Base-by-base conservation (phyloP, 1,140 invertebrate species). In the Trachelipus rathkii region DNA sequence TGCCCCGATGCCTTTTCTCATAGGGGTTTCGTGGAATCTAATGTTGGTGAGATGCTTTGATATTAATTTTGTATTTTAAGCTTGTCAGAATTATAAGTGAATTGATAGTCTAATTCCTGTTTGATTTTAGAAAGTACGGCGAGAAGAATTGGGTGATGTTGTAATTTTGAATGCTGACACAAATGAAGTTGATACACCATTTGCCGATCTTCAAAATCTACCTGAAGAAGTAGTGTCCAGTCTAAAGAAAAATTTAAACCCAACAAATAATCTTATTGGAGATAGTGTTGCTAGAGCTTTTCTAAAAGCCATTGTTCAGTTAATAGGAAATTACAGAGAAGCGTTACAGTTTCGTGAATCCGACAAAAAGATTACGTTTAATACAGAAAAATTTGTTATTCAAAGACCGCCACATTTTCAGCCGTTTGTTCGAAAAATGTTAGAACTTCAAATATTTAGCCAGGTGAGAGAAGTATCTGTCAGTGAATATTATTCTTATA, bases 381-480 rank as follows among this genome's bases (percentile, higher is more conserved):
- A 92, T 84, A 87, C 89, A 69, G 92, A 96, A 82, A 89, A 89
- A 72, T 97, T 97, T 85, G 90, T 97, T 10, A 90, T 90, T 84
- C 93, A 92, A 46, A 88, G 94, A 75, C 90, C 92, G 44, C 85
- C 90, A 74, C 88, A 90, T 8, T 91, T 96, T 88, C 93, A 95
- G 83, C 91, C 93, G 1, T 96, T 96, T 86, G 87, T 97, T 33
- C 88, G 90, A 82, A 93, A 95, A 86, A 95, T 98, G 90, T 87
- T 97, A 70, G 90, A 95, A 77, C 87, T 96, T 15, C 95, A 98
- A 87, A 96, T 97, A 82, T 98, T 98, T 86, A 92, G 94, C 83
- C 94, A 96, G 89, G 92, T 94, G 85, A 79, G 72, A 5, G 13
- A 33, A 33, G 33, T 33, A 33, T 33, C 60, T 7, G 21, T n/a